These are phyloP conservation scores for Morpho helenor DNA, from an alignment of 2,888 invertebrate species.

Conservation along the genomic window DNA sequence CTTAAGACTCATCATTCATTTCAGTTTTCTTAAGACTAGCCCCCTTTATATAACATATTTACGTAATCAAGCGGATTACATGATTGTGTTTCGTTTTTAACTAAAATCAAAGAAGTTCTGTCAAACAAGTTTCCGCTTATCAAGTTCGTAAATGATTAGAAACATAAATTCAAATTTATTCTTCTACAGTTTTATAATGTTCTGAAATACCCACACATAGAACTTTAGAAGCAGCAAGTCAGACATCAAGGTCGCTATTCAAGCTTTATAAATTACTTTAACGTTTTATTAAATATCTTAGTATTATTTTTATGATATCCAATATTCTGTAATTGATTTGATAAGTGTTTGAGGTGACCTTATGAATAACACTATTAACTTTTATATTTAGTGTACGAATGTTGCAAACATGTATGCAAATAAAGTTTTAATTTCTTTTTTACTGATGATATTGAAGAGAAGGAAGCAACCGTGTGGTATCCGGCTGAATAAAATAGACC, in stretches of 20 bases:
- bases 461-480: too few species aligned
- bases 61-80: conserved; percentile 9
- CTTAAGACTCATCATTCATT: too few species aligned
- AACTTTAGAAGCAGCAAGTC: conserved; percentile 16
- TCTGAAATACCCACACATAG: conserved; percentile 28
- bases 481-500: too few species aligned
- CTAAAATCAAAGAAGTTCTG: conserved; percentile 23
- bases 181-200: conserved; percentile 31
- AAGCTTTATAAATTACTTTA: conserved; percentile 18
- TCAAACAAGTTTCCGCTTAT: conserved; percentile 26
- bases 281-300: conserved; percentile 16
- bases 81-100: conserved; percentile 8
- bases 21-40: too few species aligned
- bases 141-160: conserved; percentile 21
- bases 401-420: too few species aligned
- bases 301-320: conserved; percentile 19
- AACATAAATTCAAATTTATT: conserved; percentile 34
- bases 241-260: conserved; percentile 30
- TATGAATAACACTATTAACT: conserved; percentile 1
- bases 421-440: too few species aligned
- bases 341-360: conserved; percentile 5
- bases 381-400: background rate
- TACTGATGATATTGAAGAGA: too few species aligned
- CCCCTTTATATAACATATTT: background rate
- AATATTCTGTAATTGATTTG: conserved; percentile 18